Conservation (phyloP, 92 coral and sea anemone species). For the Metridium senile region DNA sequence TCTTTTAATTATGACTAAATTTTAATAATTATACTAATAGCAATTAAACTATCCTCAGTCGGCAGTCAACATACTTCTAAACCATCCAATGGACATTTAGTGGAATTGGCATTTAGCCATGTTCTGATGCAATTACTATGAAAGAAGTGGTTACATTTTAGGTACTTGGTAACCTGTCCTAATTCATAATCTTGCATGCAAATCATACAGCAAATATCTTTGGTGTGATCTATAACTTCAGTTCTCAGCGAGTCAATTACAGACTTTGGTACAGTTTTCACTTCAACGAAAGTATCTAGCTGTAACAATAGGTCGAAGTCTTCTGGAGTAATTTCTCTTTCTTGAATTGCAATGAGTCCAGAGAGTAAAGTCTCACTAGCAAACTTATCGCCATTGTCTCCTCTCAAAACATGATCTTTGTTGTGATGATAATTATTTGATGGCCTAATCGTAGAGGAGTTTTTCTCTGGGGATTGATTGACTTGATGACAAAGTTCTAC, state of each 20-base stretch:
- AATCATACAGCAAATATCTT: slow-evolving; percentile 64
- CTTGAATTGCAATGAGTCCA: slow-evolving; percentile 65
- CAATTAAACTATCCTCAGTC: too few relatives aligned
- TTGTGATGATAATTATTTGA: too few relatives aligned
- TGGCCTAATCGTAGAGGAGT: too few relatives aligned
- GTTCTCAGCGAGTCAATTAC: slow-evolving; percentile 54
- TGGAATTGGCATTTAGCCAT: slow-evolving; percentile 79
- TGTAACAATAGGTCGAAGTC: slow-evolving; percentile 83
- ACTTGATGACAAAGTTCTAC: slow-evolving; percentile 11
- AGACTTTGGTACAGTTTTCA: slow-evolving; percentile 71
- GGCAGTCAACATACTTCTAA: slow-evolving; percentile 50
- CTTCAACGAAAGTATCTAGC: slow-evolving; percentile 68
- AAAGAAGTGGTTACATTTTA: slow-evolving; percentile 84
- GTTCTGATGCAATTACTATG: slow-evolving; percentile 77
- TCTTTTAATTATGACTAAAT: too few relatives aligned
- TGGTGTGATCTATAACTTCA: slow-evolving; percentile 35
- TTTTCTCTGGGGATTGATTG: slow-evolving; percentile 18
- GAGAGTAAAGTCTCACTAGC: slow-evolving; percentile 40
- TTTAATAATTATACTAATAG: too few relatives aligned
- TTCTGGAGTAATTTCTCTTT: slow-evolving; percentile 90
- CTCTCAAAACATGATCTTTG: slow-evolving; percentile 43
- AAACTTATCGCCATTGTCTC: slow-evolving; percentile 51
- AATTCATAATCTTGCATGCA: slow-evolving; percentile 81
- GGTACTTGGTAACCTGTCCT: slow-evolving; percentile 62
- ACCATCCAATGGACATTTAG: slow-evolving; percentile 91